Conservation (phyloP, 1,140 invertebrate species). For the Chironomus striatipennis region DNA sequence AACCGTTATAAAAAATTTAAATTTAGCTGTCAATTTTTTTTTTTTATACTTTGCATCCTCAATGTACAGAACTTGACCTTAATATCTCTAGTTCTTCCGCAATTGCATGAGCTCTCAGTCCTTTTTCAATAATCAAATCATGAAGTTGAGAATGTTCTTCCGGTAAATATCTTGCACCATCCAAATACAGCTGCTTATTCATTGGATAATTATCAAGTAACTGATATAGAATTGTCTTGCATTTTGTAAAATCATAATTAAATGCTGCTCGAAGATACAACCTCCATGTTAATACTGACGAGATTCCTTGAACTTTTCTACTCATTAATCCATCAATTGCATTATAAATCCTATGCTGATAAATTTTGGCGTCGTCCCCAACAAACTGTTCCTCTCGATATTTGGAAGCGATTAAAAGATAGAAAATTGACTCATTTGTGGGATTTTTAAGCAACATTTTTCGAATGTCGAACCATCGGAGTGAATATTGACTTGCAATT, state of each 20-base stretch:
- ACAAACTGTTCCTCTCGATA: conserved; percentile 8
- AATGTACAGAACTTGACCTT: conserved; percentile 31
- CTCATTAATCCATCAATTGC: neutral
- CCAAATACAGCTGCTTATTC: conserved; percentile 40
- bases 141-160: conserved; percentile 51
- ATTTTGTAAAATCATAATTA: conserved; percentile 11
- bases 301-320: neutral
- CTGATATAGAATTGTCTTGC: conserved; percentile 5
- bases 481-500: conserved; percentile 27
- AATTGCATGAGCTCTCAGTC: conserved; percentile 56
- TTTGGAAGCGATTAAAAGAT: neutral
- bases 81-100: conserved; percentile 60
- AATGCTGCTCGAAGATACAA: conserved; percentile 2
- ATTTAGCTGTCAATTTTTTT: neutral
- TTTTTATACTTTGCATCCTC: neutral
- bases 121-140: conserved; percentile 61
- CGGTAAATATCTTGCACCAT: conserved; percentile 44
- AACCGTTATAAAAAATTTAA: too few relatives aligned
- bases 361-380: neutral
- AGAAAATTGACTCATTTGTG: conserved; percentile 1
- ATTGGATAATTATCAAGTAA: neutral
- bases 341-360: neutral
- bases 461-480: neutral
- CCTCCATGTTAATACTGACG: neutral
- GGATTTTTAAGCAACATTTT: neutral